Evolutionary conservation across 1,140 invertebrate genomes (phyloP), one percentile per base, ranked within the genome.

Genomic region (Drosophila elegans): DNA sequence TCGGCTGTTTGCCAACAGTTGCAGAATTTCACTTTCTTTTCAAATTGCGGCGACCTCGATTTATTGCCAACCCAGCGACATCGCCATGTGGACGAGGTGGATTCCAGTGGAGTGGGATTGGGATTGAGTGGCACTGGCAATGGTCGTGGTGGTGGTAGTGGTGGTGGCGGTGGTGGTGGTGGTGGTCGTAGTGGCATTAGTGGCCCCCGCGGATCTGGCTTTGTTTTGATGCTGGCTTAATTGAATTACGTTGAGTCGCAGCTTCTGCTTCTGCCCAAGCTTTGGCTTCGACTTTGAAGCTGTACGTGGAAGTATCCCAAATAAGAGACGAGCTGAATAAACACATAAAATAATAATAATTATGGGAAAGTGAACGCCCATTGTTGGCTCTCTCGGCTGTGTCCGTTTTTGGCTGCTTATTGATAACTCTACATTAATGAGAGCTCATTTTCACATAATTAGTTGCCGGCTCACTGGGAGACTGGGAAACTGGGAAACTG

Each of bases 21-120:
- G 82, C 80, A 88, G 84, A 88, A 88, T 88, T 88, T 88, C 84
- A 88, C 84, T 88, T 88, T 88, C 84, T 89, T 88, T 89, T 78
- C 68, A 89, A 89, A 80, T 86, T 86, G 74, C 82, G 83, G 57
- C 79, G 81, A 85, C 81, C 82, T 78, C 84, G 62, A 88, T 88
- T 80, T 80, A 84, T 81, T 62, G 62, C 81, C 72, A 83, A 76
- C 71, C 38, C 66, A 59, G 44, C 46, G 66, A 73, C 67, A 73
- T 59, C 46, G 44, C 71, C 72, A 76, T 67, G 73, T 76, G 73
- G 73, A 71, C 27, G 42, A 13, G 52, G 5, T 71, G 66, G 45
- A 71, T 69, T 57, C 64, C 64, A 68, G 41, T 62, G 7, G 49
- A 54, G 48, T 67, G 48, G 62, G 45, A 44, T 52, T 49, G 3